These are phyloP conservation scores for Bellardia bayeri DNA, from an alignment of 2,888 invertebrate species.

Conservation along the genomic window DNA sequence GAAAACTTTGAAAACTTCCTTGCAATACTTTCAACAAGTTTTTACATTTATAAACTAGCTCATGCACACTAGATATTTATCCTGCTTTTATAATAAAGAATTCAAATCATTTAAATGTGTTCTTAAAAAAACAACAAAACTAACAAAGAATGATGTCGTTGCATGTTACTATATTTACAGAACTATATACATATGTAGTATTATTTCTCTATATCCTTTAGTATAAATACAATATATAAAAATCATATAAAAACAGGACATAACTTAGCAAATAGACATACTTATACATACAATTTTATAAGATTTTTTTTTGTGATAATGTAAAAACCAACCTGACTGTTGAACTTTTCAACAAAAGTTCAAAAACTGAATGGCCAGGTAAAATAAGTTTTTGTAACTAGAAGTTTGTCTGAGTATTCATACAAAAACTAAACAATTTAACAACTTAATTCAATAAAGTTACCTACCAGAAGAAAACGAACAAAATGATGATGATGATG, in stretches of 20 bases:
- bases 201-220: slow-evolving; percentile 27
- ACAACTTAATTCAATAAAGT: slow-evolving; percentile 76
- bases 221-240: slow-evolving; percentile 5
- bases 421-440: slow-evolving; percentile 75
- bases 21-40: slow-evolving; percentile 58
- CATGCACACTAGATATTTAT: slow-evolving; percentile 64
- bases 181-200: background rate
- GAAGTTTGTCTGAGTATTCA: slow-evolving; percentile 42
- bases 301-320: too few species aligned
- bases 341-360: slow-evolving; percentile 65
- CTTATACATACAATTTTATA: background rate
- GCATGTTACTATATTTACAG: slow-evolving; percentile 16
- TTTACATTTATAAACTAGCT: slow-evolving; percentile 54
- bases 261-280: slow-evolving; percentile 32
- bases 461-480: slow-evolving; percentile 44
- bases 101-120: slow-evolving; percentile 40
- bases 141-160: slow-evolving; percentile 25
- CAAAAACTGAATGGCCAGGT: slow-evolving; percentile 58
- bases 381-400: slow-evolving; percentile 42
- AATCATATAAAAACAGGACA: slow-evolving; percentile 29
- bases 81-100: slow-evolving; percentile 36
- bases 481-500: slow-evolving; percentile 37
- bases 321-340: slow-evolving; percentile 42
- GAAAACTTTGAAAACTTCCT: slow-evolving; percentile 29
- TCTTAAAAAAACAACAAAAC: background rate